A percentile compares a stretch with the other conserved stretches of the same genome.
These are phyloP conservation scores for Matsumyia berberina DNA, from an alignment of 2,888 invertebrate species.

Conservation along the genomic window DNA sequence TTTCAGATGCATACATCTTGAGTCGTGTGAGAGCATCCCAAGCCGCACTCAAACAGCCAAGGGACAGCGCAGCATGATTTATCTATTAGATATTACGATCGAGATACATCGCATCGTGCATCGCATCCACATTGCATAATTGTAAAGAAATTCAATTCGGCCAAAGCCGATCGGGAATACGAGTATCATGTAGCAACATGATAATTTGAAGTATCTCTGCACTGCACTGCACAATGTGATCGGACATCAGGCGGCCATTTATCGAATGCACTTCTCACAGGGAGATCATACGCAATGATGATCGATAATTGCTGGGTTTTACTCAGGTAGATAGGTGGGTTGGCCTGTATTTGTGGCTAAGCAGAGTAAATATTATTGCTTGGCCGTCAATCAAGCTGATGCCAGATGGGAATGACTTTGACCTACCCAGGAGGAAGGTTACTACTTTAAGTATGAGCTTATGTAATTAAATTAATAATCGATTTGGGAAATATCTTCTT, in stretches of 20 bases:
- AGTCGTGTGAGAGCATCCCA: constrained; percentile 5
- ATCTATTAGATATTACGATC: constrained; percentile 3
- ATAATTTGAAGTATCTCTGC: constrained; percentile 3
- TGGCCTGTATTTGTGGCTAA: neutral
- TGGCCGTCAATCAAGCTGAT: neutral
- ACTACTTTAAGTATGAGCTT: neutral
- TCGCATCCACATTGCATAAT: constrained; percentile 20
- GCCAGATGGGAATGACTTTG: constrained; percentile 1
- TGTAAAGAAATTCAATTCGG: constrained; percentile 18
- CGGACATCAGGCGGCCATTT: neutral
- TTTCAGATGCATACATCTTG: neutral
- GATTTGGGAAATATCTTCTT: constrained; percentile 26
- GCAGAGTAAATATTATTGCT: constrained; percentile 13
- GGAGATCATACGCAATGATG: constrained; percentile 6
- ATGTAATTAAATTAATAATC: neutral
- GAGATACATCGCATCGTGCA: constrained; percentile 17
- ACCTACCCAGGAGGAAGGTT: neutral
- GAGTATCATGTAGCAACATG: neutral
- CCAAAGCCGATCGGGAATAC: neutral
- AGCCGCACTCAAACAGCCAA: neutral
- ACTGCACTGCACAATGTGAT: neutral
- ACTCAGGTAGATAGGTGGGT: constrained; percentile 5
- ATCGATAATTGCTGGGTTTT: constrained; percentile 13
- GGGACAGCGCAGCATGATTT: constrained; percentile 20
- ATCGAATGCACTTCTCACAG: constrained; percentile 13